A percentile compares a stretch with the other conserved stretches of the same genome.
These are phyloP conservation scores for Heterochromis multidens DNA, from an alignment of 2,113 vertebrate species.

Conservation along the genomic window DNA sequence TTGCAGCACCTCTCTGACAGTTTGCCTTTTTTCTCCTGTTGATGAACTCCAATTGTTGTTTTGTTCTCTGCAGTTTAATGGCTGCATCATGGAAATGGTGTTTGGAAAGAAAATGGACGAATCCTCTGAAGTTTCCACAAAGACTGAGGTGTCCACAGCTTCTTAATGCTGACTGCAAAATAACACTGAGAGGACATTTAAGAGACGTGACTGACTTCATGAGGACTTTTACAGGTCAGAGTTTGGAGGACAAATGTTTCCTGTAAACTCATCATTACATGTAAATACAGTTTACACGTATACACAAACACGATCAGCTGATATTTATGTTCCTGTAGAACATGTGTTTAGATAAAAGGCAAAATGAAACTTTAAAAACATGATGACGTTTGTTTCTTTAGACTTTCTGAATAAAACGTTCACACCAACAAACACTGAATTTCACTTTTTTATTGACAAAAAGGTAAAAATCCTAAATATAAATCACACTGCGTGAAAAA, in stretches of 20 bases:
- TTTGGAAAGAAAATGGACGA: constrained; percentile 77
- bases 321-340: neutral
- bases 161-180: neutral
- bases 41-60: neutral
- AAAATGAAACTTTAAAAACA: constrained; percentile 1
- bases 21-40: neutral
- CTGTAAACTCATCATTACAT: neutral
- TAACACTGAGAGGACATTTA: neutral
- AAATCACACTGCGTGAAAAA: neutral
- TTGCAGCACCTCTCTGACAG: neutral
- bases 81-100: constrained; percentile 81
- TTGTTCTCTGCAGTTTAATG: constrained; percentile 72
- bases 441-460: neutral
- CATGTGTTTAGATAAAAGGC: constrained; percentile 16
- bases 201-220: neutral
- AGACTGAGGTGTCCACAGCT: constrained; percentile 71
- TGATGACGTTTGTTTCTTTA: neutral
- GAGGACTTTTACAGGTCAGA: neutral
- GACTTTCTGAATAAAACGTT: neutral
- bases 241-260: neutral
- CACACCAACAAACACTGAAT: neutral
- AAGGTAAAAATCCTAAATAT: neutral
- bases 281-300: constrained; percentile 26
- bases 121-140: constrained; percentile 71
- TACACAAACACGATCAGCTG: neutral